phyloP scores from a whole-genome alignment of 2,113 vertebrate genomes.

The Turdus rufiventris region DNA sequence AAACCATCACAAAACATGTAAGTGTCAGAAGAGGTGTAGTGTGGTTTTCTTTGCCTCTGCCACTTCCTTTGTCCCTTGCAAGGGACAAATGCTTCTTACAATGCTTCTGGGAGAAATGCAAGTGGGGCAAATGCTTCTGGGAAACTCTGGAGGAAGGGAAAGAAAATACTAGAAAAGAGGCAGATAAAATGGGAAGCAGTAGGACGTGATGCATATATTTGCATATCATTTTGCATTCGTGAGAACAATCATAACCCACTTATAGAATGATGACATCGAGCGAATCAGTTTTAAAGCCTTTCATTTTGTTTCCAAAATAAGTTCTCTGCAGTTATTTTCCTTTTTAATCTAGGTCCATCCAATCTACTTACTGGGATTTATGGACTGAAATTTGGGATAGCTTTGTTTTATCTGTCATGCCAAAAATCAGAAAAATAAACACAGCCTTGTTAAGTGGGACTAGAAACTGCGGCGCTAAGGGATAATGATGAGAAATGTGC shows the following conservation, averaged over 20 bases:
- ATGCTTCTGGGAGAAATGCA: background rate
- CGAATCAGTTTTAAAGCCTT: background rate
- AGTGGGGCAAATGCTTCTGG: background rate
- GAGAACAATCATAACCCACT: conserved; percentile 23
- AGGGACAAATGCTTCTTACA: background rate
- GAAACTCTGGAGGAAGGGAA: background rate
- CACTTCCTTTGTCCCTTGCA: background rate
- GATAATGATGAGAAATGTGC: background rate
- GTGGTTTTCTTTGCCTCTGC: background rate
- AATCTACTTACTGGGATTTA: background rate
- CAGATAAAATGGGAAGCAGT: background rate
- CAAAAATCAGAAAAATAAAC: background rate
- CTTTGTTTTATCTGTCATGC: background rate
- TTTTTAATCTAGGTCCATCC: background rate
- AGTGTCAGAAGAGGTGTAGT: background rate
- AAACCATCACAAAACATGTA: background rate
- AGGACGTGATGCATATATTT: background rate
- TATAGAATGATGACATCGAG: background rate
- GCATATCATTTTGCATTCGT: background rate
- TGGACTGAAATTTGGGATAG: background rate
- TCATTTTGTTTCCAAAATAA: background rate
- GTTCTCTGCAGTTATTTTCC: background rate
- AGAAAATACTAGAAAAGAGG: background rate
- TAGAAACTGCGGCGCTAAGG: background rate
- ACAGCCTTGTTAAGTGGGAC: background rate